Percentiles rank a stretch among this genome's conserved stretches.
phyloP scores from a whole-genome alignment of 2,113 vertebrate species.

The Chaetorhynchus papuensis region DNA sequence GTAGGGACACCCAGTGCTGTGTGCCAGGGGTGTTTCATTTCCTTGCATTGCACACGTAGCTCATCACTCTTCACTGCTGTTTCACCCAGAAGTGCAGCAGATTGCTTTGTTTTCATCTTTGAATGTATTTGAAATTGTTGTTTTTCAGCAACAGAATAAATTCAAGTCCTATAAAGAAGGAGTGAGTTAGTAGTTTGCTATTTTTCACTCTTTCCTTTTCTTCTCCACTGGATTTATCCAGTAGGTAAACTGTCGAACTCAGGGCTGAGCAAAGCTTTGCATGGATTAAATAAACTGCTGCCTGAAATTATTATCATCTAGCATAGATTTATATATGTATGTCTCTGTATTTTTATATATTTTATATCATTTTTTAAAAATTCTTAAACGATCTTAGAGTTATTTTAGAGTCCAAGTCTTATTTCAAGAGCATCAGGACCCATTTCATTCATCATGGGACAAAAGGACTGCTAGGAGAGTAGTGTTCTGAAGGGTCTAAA shows the following conservation, averaged over 20 bases:
- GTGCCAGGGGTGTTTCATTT: neutral
- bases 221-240: neutral
- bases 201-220: neutral
- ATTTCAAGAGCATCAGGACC: constrained; percentile 60
- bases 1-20: neutral
- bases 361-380: rapidly evolving
- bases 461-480: constrained; percentile 68
- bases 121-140: neutral
- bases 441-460: constrained; percentile 72
- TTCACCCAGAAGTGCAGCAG: neutral
- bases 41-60: neutral
- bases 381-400: neutral
- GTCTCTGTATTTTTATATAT: neutral
- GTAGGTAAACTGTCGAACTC: neutral
- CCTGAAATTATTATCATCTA: neutral
- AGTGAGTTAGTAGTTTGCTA: neutral
- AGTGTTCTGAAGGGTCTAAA: constrained; percentile 38
- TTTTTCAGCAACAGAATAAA: neutral
- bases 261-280: neutral
- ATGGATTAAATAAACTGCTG: neutral
- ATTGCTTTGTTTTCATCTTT: neutral
- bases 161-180: neutral
- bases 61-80: neutral
- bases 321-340: neutral
- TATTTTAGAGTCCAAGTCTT: neutral